phyloP scores from a whole-genome alignment of 1,140 invertebrate genomes.

The Drosophila pseudoananassae region DNA sequence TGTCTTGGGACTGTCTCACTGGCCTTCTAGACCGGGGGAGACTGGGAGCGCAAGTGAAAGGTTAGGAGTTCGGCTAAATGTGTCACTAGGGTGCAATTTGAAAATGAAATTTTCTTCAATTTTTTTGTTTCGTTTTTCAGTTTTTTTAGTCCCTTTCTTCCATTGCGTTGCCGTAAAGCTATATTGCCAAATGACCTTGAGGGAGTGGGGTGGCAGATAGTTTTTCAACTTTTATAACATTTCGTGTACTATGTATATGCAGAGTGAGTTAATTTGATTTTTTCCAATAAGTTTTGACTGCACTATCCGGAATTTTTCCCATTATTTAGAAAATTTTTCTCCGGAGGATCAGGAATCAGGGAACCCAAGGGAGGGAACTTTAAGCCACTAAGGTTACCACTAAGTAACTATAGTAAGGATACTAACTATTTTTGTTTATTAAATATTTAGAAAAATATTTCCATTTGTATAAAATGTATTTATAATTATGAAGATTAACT shows the following conservation, averaged over 20 bases:
- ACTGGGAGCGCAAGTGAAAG: constrained; percentile 15
- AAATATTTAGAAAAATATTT: not conserved
- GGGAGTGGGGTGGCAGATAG: constrained; percentile 16
- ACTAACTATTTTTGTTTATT: no score
- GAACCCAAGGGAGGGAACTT: not conserved
- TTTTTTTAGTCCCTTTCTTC: constrained; percentile 17
- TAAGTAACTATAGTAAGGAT: no score
- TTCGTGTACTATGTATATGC: constrained; percentile 27
- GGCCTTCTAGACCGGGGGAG: not conserved
- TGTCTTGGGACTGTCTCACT: constrained; percentile 57
- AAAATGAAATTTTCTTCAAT: constrained; percentile 72
- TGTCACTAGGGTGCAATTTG: constrained; percentile 82
- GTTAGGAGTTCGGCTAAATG: constrained; percentile 64
- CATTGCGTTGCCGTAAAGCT: constrained; percentile 40
- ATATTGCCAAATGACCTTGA: constrained; percentile 39
- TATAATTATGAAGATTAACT: no score
- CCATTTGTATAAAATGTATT: no score
- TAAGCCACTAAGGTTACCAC: not conserved
- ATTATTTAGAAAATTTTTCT: constrained; percentile 7
- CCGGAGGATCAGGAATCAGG: constrained; percentile 9
- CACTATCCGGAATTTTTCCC: constrained; percentile 5
- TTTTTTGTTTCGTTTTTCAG: constrained; percentile 26
- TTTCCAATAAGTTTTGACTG: constrained; percentile 30
- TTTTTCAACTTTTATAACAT: constrained; percentile 38
- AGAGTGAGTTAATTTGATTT: constrained; percentile 50